Conservation (phyloP, 1,140 invertebrate genomes). For the Diprion similis region DNA sequence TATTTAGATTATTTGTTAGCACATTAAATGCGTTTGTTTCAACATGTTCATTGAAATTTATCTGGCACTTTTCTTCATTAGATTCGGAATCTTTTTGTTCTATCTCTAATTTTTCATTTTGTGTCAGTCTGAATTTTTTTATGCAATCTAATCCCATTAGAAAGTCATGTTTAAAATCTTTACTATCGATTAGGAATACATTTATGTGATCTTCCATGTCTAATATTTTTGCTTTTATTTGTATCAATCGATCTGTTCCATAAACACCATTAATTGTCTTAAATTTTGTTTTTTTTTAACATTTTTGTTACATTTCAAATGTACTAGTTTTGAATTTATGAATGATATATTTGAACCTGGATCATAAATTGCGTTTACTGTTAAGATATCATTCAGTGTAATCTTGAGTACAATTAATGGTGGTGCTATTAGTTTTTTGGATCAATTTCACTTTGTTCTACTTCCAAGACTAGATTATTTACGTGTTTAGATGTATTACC, state of each 20-base stretch:
- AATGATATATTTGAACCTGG: slow-evolving; percentile 24
- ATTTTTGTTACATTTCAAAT: slow-evolving; percentile 23
- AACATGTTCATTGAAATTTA: too few species aligned
- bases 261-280: slow-evolving; percentile 24
- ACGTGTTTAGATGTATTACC: slow-evolving; percentile 24
- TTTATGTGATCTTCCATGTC: slow-evolving; percentile 17
- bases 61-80: too few species aligned
- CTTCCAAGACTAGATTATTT: slow-evolving; percentile 34
- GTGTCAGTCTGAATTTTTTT: slow-evolving; percentile 17
- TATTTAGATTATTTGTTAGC: too few species aligned
- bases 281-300: slow-evolving; percentile 9
- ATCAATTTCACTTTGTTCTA: slow-evolving; percentile 30
- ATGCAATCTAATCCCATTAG: slow-evolving; percentile 20
- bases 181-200: slow-evolving; percentile 14
- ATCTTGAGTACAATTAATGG: slow-evolving; percentile 47
- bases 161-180: slow-evolving; percentile 20
- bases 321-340: slow-evolving; percentile 43
- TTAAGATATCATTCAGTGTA: slow-evolving; percentile 38
- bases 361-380: slow-evolving; percentile 41
- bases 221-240: slow-evolving; percentile 18
- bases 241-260: slow-evolving; percentile 14
- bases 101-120: slow-evolving; percentile 18
- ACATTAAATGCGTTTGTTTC: too few species aligned
- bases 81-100: neutral
- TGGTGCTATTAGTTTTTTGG: slow-evolving; percentile 43